A percentile compares a stretch with the other conserved stretches of the same genome.
phyloP scores from a whole-genome alignment of 1,140 invertebrate species.

The Rhyacophila brunnea region DNA sequence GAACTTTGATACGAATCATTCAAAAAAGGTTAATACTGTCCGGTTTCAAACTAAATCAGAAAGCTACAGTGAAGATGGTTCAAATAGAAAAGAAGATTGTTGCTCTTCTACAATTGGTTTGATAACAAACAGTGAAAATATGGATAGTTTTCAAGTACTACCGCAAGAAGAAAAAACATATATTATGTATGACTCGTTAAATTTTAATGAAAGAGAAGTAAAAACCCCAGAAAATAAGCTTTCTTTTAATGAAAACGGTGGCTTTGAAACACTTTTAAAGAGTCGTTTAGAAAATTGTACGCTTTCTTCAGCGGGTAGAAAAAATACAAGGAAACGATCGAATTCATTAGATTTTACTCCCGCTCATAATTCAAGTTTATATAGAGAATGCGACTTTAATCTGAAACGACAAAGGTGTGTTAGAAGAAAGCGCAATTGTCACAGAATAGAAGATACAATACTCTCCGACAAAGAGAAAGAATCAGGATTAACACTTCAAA shows the following conservation, averaged over 20 bases:
- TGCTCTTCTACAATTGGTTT: too few relatives aligned
- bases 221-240: conserved; percentile 33
- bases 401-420: conserved; percentile 33
- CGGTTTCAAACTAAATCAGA: too few relatives aligned
- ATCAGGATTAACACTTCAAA: conserved; percentile 29
- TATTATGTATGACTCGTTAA: conserved; percentile 27
- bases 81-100: too few relatives aligned
- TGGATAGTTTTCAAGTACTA: too few relatives aligned
- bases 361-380: conserved; percentile 20
- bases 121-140: too few relatives aligned
- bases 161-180: conserved; percentile 27
- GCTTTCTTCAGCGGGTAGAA: not conserved
- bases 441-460: conserved; percentile 14
- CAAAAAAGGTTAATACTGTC: not conserved
- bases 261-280: conserved; percentile 15
- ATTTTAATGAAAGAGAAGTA: conserved; percentile 32
- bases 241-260: conserved; percentile 2
- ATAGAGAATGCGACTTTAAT: conserved; percentile 26
- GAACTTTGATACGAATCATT: not conserved
- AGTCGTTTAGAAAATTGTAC: conserved; percentile 12
- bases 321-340: conserved; percentile 12
- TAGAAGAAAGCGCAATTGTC: conserved; percentile 23
- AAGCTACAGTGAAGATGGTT: too few relatives aligned
- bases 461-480: conserved; percentile 12
- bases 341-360: conserved; percentile 24